Base-by-base conservation (phyloP, 2,888 invertebrate genomes). In the Oscheius sp. region DNA sequence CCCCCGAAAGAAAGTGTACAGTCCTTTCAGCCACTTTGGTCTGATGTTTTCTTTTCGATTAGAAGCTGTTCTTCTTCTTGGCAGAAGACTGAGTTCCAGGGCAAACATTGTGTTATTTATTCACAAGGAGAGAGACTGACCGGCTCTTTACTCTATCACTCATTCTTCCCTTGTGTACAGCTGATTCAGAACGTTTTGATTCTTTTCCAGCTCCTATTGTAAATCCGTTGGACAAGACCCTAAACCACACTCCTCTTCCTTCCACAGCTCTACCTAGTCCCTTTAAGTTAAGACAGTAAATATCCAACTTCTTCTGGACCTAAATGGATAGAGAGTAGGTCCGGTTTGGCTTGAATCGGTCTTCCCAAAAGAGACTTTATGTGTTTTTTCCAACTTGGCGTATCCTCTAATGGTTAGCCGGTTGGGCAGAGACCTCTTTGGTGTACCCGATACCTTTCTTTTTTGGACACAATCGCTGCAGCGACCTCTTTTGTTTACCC, bases 401-500 rank as follows among this genome's bases (percentile, higher is more conserved):
- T 21, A 21, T 21, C 21, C 42, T 42, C 42, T 55, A 55, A 68
- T 68, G 55, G 68, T 48, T 53, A 68, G 68, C 53, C 68, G 33
- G 35, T 33, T 21, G 21, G 21, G 62, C 62, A 11, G n/a, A 35
- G 13, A 13, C 10, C 42, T 62, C 60, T 33, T 29, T 58, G 11
- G 29, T 47, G 21, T 32, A 47, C 48, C 63, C 42, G 3, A 21
- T 13, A 1, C 63, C 2, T 55, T 13, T 68, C 55, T 68, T 53
- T 37, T 68, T 33, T 35, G 37, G 53, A 37, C 37, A 55, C 10
- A 66, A 42, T 66, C 29, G 53, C 9, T 33, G 53, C 53, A 37
- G 68, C 68, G 68, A 68, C 55, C 53, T 55, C 37, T 21, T 7
- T 53, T 68, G 68, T 68, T 68, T 32, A 68, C 68, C 9, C 55